Conservation (phyloP, 2,888 invertebrate species). For the Phaonia tiefii region DNA sequence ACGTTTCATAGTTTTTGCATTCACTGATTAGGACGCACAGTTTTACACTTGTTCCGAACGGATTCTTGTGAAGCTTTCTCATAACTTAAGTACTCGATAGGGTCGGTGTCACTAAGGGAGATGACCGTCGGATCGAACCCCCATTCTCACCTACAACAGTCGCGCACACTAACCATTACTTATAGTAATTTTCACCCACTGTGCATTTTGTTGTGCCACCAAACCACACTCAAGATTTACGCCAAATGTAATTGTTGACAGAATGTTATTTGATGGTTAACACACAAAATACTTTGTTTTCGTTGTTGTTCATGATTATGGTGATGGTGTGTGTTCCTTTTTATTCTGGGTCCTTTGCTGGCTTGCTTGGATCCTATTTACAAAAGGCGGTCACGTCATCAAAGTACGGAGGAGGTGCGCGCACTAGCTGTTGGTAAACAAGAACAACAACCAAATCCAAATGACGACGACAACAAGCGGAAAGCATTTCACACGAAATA, state of each 20-base stretch:
- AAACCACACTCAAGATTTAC: slow-evolving; percentile 39
- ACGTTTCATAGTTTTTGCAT: no score
- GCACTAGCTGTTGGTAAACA: no score
- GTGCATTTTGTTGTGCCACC: not conserved
- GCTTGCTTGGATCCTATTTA: slow-evolving; percentile 1
- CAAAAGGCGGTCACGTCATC: slow-evolving; percentile 49
- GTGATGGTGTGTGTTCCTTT: not conserved
- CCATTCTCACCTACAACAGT: not conserved
- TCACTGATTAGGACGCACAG: no score
- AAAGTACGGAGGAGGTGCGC: slow-evolving; percentile 30
- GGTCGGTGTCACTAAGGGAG: no score
- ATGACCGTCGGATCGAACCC: no score
- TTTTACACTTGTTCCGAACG: no score
- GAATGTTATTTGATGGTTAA: slow-evolving; percentile 46
- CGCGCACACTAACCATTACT: no score
- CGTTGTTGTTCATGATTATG: not conserved
- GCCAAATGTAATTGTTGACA: slow-evolving; percentile 51
- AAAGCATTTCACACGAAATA: slow-evolving; percentile 7
- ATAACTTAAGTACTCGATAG: no score
- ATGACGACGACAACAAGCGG: not conserved
- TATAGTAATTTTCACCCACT: no score
- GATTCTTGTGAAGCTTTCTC: no score
- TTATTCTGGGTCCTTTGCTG: not conserved
- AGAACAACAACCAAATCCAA: not conserved
- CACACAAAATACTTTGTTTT: slow-evolving; percentile 13